phyloP scores from a whole-genome alignment of 2,888 invertebrate species.

The Pachycephus smyrnensis region DNA sequence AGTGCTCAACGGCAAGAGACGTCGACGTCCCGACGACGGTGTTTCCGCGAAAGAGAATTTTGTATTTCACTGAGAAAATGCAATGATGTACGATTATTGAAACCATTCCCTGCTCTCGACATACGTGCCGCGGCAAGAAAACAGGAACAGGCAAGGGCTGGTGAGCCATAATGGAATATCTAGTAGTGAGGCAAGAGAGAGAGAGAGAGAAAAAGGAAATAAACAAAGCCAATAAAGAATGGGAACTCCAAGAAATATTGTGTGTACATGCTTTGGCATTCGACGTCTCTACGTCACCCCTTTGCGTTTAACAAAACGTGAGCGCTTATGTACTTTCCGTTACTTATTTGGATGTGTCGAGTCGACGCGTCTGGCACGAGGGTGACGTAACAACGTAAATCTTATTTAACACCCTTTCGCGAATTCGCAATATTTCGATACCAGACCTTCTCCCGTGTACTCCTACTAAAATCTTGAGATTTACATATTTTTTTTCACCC shows the following conservation, averaged over 20 bases:
- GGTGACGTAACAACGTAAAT: too few relatives aligned
- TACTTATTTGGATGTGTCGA: too few relatives aligned
- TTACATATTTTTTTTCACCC: too few relatives aligned
- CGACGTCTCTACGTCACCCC: constrained; percentile 19
- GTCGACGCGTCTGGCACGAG: too few relatives aligned
- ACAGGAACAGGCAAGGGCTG: constrained; percentile 25
- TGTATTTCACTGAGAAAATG: constrained; percentile 29
- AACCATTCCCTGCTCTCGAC: constrained; percentile 27
- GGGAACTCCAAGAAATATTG: constrained; percentile 39
- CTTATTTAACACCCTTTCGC: too few relatives aligned
- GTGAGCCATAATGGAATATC: constrained; percentile 12
- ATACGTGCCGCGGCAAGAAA: constrained; percentile 22
- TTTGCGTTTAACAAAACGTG: not conserved
- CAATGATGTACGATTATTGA: constrained; percentile 45
- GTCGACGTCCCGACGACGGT: not conserved
- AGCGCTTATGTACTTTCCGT: not conserved
- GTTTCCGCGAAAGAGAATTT: constrained; percentile 28
- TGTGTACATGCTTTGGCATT: constrained; percentile 38
- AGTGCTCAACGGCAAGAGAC: too few relatives aligned
- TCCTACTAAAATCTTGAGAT: too few relatives aligned
- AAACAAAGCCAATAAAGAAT: constrained; percentile 21
- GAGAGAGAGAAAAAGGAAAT: constrained; percentile 6
- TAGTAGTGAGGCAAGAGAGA: not conserved
- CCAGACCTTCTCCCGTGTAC: too few relatives aligned
- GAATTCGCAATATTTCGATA: too few relatives aligned